Conservation (phyloP, 2,797 vertebrate species). For the Chaetodon trifasciatus region DNA sequence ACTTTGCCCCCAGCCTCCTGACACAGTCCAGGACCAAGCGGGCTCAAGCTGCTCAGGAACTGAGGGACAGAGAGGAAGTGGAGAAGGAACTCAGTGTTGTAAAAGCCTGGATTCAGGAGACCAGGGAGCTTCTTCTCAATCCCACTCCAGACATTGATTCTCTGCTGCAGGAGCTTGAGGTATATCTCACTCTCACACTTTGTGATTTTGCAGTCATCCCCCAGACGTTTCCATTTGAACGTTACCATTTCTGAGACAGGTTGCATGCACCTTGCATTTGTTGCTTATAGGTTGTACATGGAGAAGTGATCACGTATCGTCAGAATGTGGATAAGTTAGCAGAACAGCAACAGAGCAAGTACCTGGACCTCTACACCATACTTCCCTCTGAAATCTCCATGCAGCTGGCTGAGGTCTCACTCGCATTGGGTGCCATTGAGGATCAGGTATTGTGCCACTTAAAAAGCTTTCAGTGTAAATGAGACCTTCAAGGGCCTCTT, state of each 20-base stretch:
- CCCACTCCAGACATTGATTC: conserved; percentile 91
- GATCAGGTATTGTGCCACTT: conserved; percentile 88
- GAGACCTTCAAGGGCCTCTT: not conserved
- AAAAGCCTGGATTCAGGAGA: conserved; percentile 95
- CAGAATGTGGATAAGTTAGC: conserved; percentile 93
- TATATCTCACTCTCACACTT: conserved; percentile 72
- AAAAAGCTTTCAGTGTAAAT: not conserved
- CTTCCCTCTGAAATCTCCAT: conserved; percentile 96
- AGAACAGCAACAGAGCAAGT: conserved; percentile 96
- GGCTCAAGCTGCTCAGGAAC: conserved; percentile 90
- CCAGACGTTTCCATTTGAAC: not conserved
- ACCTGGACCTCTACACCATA: conserved; percentile 92
- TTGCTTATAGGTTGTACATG: conserved; percentile 86
- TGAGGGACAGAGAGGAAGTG: conserved; percentile 93
- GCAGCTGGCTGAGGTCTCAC: conserved; percentile 93
- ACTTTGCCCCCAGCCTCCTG: conserved; percentile 86
- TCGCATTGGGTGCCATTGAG: conserved; percentile 91
- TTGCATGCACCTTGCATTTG: not conserved
- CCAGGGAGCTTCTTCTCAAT: conserved; percentile 92
- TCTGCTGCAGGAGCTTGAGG: conserved; percentile 93
- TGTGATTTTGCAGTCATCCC: not conserved
- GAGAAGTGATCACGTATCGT: conserved; percentile 88
- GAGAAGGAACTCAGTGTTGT: conserved; percentile 91
- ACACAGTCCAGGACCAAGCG: conserved; percentile 90
- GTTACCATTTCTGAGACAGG: not conserved